Evolutionary conservation across 2,888 invertebrate genomes (phyloP).

Genomic region (Lithophane semibrunnea): DNA sequence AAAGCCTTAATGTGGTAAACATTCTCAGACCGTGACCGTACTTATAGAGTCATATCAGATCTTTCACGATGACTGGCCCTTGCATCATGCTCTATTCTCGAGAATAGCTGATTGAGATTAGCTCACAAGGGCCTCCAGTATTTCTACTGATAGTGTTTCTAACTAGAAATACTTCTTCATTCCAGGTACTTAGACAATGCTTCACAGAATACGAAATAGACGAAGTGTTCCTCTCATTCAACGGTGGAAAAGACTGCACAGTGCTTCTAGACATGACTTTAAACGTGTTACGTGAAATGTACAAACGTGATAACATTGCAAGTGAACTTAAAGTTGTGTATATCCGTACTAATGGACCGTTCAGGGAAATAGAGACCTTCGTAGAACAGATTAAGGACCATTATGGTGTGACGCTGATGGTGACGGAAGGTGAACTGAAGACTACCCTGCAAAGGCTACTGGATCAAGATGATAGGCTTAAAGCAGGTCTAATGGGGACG

Average conservation of each 20-base stretch:
- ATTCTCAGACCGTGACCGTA: too few species aligned
- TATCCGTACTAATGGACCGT: conserved; percentile 94
- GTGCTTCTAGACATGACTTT: conserved; percentile 92
- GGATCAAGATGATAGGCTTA: conserved; percentile 90
- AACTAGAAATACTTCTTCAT: conserved; percentile 51
- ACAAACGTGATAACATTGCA: conserved; percentile 77
- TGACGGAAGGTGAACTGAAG: conserved; percentile 93
- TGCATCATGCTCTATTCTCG: conserved; percentile 23
- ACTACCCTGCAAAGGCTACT: conserved; percentile 92
- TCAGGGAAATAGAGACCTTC: conserved; percentile 96
- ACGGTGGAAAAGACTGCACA: conserved; percentile 99
- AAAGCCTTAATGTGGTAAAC: too few species aligned
- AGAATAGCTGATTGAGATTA: conserved; percentile 2
- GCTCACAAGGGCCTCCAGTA: conserved; percentile 1
- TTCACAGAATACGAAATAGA: conserved; percentile 92
- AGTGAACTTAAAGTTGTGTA: conserved; percentile 93
- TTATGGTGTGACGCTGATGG: conserved; percentile 94
- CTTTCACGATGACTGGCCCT: neutral
- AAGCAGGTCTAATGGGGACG: conserved; percentile 98
- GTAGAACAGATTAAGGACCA: conserved; percentile 92
- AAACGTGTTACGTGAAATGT: conserved; percentile 76
- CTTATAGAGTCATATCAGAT: too few species aligned
- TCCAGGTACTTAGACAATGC: conserved; percentile 91
- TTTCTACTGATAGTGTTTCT: neutral
- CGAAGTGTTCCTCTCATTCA: conserved; percentile 97